Base-by-base conservation (phyloP, 2,113 vertebrate genomes). In the Stegastes partitus region DNA sequence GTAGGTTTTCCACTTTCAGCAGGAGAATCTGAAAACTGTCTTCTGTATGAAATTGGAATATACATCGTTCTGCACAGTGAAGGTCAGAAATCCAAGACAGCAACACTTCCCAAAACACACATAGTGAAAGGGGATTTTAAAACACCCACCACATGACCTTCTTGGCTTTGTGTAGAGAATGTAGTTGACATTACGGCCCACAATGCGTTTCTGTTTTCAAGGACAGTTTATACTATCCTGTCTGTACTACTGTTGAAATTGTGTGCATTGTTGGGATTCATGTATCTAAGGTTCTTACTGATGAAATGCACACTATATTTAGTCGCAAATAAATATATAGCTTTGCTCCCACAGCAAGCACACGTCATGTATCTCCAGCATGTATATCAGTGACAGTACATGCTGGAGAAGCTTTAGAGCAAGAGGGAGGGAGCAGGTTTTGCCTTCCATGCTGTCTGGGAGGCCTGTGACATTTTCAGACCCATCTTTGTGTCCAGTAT, bases 391-490 rank as follows among this genome's bases (percentile, higher is more conserved):
- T 59, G 34, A 64, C 26, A 44, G 62, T 47, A 15, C 8, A 55
- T 28, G 23, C 11, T 61, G 31, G 44, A 58, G 50, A 66, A 37
- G 63, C 51, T 12, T 57, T 14, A 23, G 25, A 31, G 21, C 22
- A 57, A 47, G 15, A 12, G 14, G 21, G 68, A 21, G 44, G 54
- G 45, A 25, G 11, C 23, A n/a, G 26, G 15, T 63, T 53, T 31
- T 68, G 47, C 18, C n/a, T 51, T 61, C 54, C 42, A 15, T 69
- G 45, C 59, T 47, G 55, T 81, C 58, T 82, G 47, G 31, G 82
- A 79, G 88, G 87, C 89, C 89, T 74, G 73, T 84, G 87, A 87
- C 84, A 79, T 90, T 89, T 85, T 37, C 83, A 79, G 50, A 55
- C 54, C 55, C 31, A 59, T 81, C 73, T 89, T 88, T 89, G 74